phyloP scores from a whole-genome alignment of 1,140 invertebrate genomes.

The Macrotrachela quadricornifera region DNA sequence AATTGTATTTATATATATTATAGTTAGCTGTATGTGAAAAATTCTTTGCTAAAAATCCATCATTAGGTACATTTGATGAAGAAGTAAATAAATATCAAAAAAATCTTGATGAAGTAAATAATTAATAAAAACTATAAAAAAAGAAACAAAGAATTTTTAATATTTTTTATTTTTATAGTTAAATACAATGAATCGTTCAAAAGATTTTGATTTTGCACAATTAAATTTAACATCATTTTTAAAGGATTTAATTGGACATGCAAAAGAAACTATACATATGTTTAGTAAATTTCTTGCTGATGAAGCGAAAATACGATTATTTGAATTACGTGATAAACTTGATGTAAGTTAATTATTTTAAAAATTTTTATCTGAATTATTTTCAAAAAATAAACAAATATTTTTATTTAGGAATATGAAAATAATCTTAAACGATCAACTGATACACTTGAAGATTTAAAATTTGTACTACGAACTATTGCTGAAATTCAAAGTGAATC shows the following conservation, averaged over 20 bases:
- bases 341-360: slow-evolving; percentile 18
- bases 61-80: slow-evolving; percentile 52
- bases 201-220: slow-evolving; percentile 25
- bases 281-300: slow-evolving; percentile 28
- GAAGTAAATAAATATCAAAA: slow-evolving; percentile 57
- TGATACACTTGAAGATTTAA: slow-evolving; percentile 53
- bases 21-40: slow-evolving; percentile 35
- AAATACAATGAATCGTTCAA: slow-evolving; percentile 15
- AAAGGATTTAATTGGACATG: slow-evolving; percentile 23
- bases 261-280: slow-evolving; percentile 23
- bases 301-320: slow-evolving; percentile 23
- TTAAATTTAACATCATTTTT: slow-evolving; percentile 23
- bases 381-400: not conserved
- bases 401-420: slow-evolving; percentile 20
- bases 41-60: slow-evolving; percentile 46
- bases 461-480: slow-evolving; percentile 57
- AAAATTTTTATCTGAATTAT: not conserved
- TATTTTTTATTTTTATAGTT: too few species aligned
- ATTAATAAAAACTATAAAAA: too few species aligned
- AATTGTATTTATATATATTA: slow-evolving; percentile 2
- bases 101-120: slow-evolving; percentile 43
- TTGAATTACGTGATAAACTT: slow-evolving; percentile 17
- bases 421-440: slow-evolving; percentile 26
- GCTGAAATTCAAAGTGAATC: slow-evolving; percentile 46
- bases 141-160: too few species aligned